Evolutionary conservation across 2,797 vertebrate species (phyloP), one percentile per base, ranked within the genome.

Genomic region (Melanotaenia boesemani): DNA sequence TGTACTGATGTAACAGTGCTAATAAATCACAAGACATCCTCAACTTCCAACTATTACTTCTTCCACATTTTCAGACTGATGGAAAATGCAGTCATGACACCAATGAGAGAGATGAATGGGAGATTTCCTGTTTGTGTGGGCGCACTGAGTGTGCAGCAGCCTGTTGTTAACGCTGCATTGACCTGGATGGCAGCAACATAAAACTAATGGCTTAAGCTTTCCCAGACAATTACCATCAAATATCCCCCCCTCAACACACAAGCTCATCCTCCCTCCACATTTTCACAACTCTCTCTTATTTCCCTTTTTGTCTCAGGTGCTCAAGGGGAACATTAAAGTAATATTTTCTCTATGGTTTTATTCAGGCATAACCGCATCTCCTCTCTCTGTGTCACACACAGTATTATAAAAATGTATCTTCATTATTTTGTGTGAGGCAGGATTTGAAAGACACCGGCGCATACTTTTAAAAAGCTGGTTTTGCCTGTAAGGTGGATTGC

Each of bases 121-220:
- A 37, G 30, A 3, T 63, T 67, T 61, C 16, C 22, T 78, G 63
- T 44, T 24, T 22, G 37, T 65, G 59, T 48, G 15, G 60, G 20
- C 30, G 46, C 6, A 44, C 26, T 63, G 54, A 44, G 3, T 65
- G 39, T 74, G 74, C 65, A 46, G 36, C 30, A 66, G 67, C 13
- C 10, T 60, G 37, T 54, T 75, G 56, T 65, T 74, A 68, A 81
- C 1, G 22, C 56, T 67, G 72, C 72, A 72, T 34, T 79, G 73
- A 82, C 58, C 67, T 58, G 58, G 39, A 72, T 62, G 74, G 83
- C 72, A 70, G 64, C 70, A 79, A 61, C 71, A 74, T 76, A 72
- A 72, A 65, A 67, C 64, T 72, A 86, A 83, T 80, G 75, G 67
- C 39, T 59, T 78, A 5, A 79, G 66, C 67, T 83, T 77, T 82